Evolutionary conservation across 2,888 invertebrate genomes (phyloP).

Genomic region (Willowsia nigromaculata): DNA sequence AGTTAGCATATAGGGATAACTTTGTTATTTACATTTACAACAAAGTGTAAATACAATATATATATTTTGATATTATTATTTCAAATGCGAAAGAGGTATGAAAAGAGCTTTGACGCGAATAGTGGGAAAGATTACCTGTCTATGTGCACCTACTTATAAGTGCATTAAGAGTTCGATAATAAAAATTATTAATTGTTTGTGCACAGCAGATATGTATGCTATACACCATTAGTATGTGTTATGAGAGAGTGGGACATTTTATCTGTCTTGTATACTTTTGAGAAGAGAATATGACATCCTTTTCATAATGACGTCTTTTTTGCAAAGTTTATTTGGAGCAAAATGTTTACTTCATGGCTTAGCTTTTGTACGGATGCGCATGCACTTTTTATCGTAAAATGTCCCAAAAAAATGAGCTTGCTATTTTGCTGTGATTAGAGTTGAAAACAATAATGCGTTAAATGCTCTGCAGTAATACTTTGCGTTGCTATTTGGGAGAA

Average conservation of each 20-base stretch:
- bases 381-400: neutral
- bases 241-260: neutral
- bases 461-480: neutral
- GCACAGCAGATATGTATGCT: no score
- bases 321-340: slow-evolving; percentile 18
- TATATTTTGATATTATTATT: neutral
- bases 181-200: slow-evolving; percentile 5
- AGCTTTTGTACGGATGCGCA: slow-evolving; percentile 26
- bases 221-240: neutral
- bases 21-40: slow-evolving; percentile 29
- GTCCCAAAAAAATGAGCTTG: neutral
- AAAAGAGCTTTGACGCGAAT: neutral
- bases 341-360: neutral
- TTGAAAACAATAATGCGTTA: neutral
- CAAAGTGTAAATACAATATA: neutral
- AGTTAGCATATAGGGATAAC: neutral
- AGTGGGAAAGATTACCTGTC: slow-evolving; percentile 1
- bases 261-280: neutral
- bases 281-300: slow-evolving; percentile 24
- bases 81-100: neutral
- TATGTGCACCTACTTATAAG: no score
- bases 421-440: neutral
- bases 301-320: slow-evolving; percentile 2
- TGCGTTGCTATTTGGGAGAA: neutral
- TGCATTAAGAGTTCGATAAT: neutral